phyloP scores from a whole-genome alignment of 2,888 invertebrate species.

The Syrista parreyssii region DNA sequence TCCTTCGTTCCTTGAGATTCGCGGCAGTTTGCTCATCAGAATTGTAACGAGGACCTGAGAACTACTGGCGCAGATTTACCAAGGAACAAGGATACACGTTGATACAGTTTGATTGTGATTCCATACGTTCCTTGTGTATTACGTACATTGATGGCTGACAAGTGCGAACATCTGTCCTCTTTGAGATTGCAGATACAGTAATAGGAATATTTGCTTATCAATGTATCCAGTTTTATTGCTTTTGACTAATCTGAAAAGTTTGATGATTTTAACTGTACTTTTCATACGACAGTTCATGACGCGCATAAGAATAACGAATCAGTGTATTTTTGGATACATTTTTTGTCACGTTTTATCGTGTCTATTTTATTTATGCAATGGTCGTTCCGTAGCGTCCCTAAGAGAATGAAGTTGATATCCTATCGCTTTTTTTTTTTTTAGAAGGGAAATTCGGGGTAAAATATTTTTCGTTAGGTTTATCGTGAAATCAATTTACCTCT shows the following conservation, averaged over 20 bases:
- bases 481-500: not conserved
- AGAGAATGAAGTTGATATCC: not conserved
- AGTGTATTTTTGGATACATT: not conserved
- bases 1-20: conserved; percentile 1
- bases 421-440: not conserved
- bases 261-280: not conserved
- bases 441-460: not conserved
- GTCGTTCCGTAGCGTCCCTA: not conserved
- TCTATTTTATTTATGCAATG: not conserved
- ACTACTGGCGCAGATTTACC: not conserved
- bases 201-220: not conserved
- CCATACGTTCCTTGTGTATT: not conserved
- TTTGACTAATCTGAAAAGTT: not conserved
- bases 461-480: not conserved
- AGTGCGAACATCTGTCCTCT: too few species aligned
- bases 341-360: not conserved
- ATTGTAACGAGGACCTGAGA: conserved; percentile 19
- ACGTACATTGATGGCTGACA: not conserved
- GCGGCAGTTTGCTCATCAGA: conserved; percentile 18
- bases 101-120: not conserved
- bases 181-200: not conserved
- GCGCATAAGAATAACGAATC: not conserved
- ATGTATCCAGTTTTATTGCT: not conserved
- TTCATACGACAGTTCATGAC: not conserved
- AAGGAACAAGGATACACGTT: not conserved